Percentiles rank a stretch among this genome's conserved stretches.
Evolutionary conservation across 2,797 vertebrate species (phyloP).

Genomic region (Cossypha caffra): DNA sequence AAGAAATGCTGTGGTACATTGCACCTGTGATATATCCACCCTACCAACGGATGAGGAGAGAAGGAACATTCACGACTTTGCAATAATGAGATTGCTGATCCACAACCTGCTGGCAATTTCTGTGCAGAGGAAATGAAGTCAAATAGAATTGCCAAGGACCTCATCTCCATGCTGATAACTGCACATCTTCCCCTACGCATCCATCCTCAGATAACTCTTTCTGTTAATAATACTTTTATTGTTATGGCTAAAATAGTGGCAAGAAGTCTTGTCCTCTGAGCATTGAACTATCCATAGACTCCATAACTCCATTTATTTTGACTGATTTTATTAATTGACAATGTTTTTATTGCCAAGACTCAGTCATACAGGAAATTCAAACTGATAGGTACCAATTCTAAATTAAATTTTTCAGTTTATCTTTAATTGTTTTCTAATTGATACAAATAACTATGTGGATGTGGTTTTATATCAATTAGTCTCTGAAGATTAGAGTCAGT

Average conservation of each 20-base stretch:
- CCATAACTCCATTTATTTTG: neutral
- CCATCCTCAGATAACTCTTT: neutral
- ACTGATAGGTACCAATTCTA: neutral
- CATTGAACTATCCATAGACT: neutral
- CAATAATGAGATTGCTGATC: conserved; percentile 36
- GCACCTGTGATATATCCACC: neutral
- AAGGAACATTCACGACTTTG: conserved; percentile 46
- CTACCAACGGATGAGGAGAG: neutral
- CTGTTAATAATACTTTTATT: neutral
- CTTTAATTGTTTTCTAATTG: neutral
- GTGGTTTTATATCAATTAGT: neutral
- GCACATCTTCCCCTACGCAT: neutral
- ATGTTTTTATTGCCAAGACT: neutral
- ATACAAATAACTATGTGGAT: neutral
- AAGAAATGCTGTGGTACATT: neutral
- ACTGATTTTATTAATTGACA: neutral
- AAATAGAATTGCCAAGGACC: neutral
- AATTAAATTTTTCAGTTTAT: neutral
- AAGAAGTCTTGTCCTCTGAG: neutral
- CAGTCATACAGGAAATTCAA: neutral
- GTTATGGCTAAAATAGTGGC: neutral
- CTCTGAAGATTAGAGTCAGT: neutral
- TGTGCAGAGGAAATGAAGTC: neutral
- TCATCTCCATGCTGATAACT: neutral
- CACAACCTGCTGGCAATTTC: neutral